These are phyloP conservation scores for Morpho deidamia DNA, from an alignment of 2,888 invertebrate species.

Conservation along the genomic window DNA sequence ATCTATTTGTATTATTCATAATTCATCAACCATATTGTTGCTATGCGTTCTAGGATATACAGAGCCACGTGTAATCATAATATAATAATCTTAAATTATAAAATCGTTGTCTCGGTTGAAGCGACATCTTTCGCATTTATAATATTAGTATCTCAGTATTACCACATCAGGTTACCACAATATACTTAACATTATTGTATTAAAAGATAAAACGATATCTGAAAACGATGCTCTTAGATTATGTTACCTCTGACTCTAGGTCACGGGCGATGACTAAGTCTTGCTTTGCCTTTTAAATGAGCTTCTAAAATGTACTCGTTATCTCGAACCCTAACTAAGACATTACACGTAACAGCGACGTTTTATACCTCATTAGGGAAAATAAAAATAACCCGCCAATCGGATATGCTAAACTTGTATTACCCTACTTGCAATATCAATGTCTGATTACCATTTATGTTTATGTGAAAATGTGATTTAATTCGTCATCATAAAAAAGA, in stretches of 20 bases:
- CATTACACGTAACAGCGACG: constrained; percentile 18
- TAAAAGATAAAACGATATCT: background rate
- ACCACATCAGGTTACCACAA: no score
- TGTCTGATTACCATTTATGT: constrained; percentile 24
- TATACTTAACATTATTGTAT: no score
- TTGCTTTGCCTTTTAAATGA: constrained; percentile 20
- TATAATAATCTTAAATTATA: no score
- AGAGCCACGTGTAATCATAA: no score
- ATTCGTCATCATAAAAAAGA: background rate
- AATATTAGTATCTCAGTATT: no score
- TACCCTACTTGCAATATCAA: constrained; percentile 27
- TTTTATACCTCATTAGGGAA: constrained; percentile 25
- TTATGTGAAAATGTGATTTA: constrained; percentile 1
- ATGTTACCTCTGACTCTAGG: constrained; percentile 12
- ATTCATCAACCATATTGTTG: no score
- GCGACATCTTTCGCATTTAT: no score
- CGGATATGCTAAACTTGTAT: constrained; percentile 28
- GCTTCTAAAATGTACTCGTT: constrained; percentile 21
- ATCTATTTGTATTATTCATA: no score
- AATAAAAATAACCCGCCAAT: constrained; percentile 24
- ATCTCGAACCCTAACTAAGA: constrained; percentile 20
- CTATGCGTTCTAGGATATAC: no score
- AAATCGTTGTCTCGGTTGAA: no score
- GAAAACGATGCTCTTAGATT: background rate
- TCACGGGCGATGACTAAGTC: constrained; percentile 13